Base-by-base conservation (phyloP, 2,797 vertebrate genomes). In the Chelon labrosus region DNA sequence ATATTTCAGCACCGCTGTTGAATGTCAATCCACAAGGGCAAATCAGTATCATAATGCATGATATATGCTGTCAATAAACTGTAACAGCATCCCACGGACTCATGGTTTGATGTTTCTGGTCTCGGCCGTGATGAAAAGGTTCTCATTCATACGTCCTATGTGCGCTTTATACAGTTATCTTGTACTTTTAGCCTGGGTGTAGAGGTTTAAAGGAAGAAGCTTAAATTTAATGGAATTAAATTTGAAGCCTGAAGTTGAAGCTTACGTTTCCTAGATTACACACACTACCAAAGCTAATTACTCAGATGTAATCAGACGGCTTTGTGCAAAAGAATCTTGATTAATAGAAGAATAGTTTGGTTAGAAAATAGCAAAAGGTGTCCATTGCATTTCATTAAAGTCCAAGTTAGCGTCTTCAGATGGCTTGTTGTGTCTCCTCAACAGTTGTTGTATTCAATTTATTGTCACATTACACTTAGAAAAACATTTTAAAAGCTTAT, bases 161-260 rank as follows among this genome's bases (percentile, higher is more conserved):
- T 20, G 50, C 19, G 35, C 64, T 73, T 71, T 10, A 74, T 37
- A 50, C 46, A 38, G 49, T 70, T 14, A 59, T 42, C 31, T 5
- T 4, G 9, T 44, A 6, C 53, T 46, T 41, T 49, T 53, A 71
- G 79, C 56, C 47, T n/a, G 10, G 51, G 10, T 1, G 65, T 19
- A 9, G 35, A 62, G 27, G 66, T 69, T 71, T 73, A 50, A 58
- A 80, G 37, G 50, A 44, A 67, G 53, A 69, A 66, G 63, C 65
- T 83, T 84, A 59, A 54, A 68, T 77, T 64, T 58, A 82, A 79
- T 72, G 41, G 70, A 69, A 80, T 82, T 79, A 57, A 65, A 75
- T 73, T 20, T 53, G 20, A 68, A 60, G 65, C 51, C 64, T 65
- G 47, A 60, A 5, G 62, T 74, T 73, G 17, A 79, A 64, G 65